A percentile compares a stretch with the other conserved stretches of the same genome.
phyloP scores from a whole-genome alignment of 2,113 vertebrate genomes.

The Ellobius talpinus region DNA sequence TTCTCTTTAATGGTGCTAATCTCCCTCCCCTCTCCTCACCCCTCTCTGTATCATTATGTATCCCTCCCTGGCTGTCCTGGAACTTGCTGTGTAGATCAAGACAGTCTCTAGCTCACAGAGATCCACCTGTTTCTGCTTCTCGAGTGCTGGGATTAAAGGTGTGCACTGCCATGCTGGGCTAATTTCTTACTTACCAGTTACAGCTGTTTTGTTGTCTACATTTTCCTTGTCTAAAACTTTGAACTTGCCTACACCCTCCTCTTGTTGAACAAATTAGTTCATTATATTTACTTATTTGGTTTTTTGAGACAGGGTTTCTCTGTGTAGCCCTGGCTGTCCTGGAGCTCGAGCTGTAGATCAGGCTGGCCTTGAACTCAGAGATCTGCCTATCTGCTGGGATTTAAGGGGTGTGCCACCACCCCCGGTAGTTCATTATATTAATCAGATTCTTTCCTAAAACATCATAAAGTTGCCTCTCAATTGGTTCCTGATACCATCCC shows the following conservation, averaged over 20 bases:
- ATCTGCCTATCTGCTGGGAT: too few relatives aligned
- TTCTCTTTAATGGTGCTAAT: background rate
- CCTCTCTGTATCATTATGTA: background rate
- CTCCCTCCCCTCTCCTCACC: background rate
- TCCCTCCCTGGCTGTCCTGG: background rate
- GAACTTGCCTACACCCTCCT: background rate
- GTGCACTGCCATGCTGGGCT: background rate
- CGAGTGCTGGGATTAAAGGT: background rate
- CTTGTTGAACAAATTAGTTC: background rate
- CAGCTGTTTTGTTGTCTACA: background rate
- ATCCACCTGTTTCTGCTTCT: background rate
- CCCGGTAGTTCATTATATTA: background rate
- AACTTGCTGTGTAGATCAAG: background rate
- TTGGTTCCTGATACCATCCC: background rate
- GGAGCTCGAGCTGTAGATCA: too few relatives aligned
- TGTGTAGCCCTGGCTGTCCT: too few relatives aligned
- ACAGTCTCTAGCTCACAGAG: background rate
- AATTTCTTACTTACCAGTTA: background rate
- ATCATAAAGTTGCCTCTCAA: background rate
- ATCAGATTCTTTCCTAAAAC: background rate
- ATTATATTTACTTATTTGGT: background rate
- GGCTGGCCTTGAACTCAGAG: too few relatives aligned
- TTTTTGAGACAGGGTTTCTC: too few relatives aligned
- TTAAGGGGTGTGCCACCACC: too few relatives aligned
- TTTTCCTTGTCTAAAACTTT: background rate